phyloP scores from a whole-genome alignment of 1,140 invertebrate species.

The Drosophila albomicans region DNA sequence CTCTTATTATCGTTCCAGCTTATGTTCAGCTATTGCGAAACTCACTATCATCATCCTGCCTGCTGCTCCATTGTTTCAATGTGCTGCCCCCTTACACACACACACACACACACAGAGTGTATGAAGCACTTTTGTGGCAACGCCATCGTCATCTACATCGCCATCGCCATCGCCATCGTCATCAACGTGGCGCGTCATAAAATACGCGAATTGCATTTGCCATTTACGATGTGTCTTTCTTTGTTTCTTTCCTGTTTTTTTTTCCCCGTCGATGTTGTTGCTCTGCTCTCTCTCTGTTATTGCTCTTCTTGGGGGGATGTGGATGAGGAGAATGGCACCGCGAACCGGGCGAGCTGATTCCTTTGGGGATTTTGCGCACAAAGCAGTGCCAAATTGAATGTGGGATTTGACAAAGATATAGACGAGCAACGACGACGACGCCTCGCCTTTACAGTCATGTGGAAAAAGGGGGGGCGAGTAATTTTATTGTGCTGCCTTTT shows the following conservation, averaged over 20 bases:
- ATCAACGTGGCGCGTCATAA: constrained; percentile 80
- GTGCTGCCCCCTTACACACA: not conserved
- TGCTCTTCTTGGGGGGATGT: constrained; percentile 40
- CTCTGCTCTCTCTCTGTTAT: constrained; percentile 48
- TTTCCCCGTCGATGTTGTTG: not conserved
- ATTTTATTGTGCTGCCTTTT: constrained; percentile 84
- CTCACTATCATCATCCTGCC: constrained; percentile 51
- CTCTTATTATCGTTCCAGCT: constrained; percentile 77
- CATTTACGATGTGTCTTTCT: constrained; percentile 76
- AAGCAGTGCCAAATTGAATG: constrained; percentile 84
- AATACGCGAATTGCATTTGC: constrained; percentile 84
- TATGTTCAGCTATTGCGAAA: constrained; percentile 52
- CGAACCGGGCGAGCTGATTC: constrained; percentile 62
- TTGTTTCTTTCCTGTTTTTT: constrained; percentile 37
- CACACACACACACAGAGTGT: constrained; percentile 9
- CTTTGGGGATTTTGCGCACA: constrained; percentile 82
- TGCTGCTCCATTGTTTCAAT: constrained; percentile 61
- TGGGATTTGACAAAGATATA: constrained; percentile 79
- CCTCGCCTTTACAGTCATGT: constrained; percentile 23
- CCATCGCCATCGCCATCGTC: constrained; percentile 47
- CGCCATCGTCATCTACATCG: constrained; percentile 37
- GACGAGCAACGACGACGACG: constrained; percentile 18
- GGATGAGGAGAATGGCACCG: not conserved
- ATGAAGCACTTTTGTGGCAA: constrained; percentile 72
- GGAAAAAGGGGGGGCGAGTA: constrained; percentile 38